Base-by-base conservation (phyloP, 2,888 invertebrate genomes). In the Abscondita cerata region DNA sequence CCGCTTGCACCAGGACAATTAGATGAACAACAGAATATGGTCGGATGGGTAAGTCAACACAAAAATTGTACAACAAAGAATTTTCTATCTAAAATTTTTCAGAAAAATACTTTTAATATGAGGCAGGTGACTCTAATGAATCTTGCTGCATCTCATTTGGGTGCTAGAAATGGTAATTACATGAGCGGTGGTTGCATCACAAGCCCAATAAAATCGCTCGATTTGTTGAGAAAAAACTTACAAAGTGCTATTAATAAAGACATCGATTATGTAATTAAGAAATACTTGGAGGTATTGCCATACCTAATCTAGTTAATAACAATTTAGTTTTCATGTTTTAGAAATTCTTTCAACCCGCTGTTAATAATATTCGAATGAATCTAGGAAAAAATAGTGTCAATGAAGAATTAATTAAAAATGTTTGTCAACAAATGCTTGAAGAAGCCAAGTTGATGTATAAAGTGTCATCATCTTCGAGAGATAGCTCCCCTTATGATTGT, bases 331-430 rank as follows among this genome's bases (percentile, higher is more conserved):
- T 4, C 38, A 44, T 59, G 16, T 86, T 86, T 53, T 81, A 92
- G 91, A 89, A 88, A 82, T 92, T 89, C 80, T 91, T 93, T 81
- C 88, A 89, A 73, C 90, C 91, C 65, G 92, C 91, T 62, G 86
- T 92, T 34, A 87, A 87, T 68, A 93, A 92, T 75, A 91, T 93
- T 70, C 85, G 87, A 73, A 82, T 84, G 68, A 93, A 93, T 80
- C 83, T 90, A 73, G 92, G 91, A 2, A 87, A 87, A 73, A 89
- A 88, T 73, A 88, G 89, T 73, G 89, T 92, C 8, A 87, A 86
- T 68, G 90, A 91, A 77, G 91, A 92, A 75, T 89, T 91, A 80
- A 86, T 87, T 71, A 81, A 87, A 72, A 88, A 88, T 64, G 89
- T 92, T 9, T 92, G 91, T 75, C 83, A 89, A 61, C 89, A 90